These are phyloP conservation scores for Puffinus mauretanicus DNA, from an alignment of 2,113 vertebrate genomes.

Conservation along the genomic window DNA sequence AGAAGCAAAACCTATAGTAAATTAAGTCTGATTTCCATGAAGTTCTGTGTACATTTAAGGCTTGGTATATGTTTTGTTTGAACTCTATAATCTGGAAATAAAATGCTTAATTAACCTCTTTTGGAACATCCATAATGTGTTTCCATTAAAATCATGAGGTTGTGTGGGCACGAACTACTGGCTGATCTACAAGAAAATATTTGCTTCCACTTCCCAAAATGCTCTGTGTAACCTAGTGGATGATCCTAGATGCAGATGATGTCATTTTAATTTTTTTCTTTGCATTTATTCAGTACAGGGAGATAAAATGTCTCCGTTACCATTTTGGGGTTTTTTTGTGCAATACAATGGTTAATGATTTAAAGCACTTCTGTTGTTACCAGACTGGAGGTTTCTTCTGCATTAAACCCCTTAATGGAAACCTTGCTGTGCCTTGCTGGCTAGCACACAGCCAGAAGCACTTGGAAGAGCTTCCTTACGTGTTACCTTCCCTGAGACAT, in stretches of 20 bases:
- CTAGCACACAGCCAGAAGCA: neutral
- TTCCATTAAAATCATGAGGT: neutral
- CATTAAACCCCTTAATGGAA: neutral
- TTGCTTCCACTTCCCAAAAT: neutral
- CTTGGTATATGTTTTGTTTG: neutral
- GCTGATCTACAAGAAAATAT: neutral
- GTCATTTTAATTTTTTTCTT: neutral
- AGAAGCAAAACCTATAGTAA: neutral
- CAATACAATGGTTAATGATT: neutral
- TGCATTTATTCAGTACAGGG: neutral
- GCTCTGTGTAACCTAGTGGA: neutral
- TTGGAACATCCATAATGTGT: neutral
- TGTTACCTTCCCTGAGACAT: neutral
- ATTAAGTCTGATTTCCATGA: neutral
- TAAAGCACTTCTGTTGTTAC: neutral
- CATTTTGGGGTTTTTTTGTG: neutral
- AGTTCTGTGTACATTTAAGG: neutral
- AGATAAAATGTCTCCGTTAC: neutral
- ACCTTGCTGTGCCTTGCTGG: neutral
- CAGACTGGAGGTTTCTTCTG: neutral
- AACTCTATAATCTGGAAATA: neutral
- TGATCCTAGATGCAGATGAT: neutral
- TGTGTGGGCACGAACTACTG: neutral
- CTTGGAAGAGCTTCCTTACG: neutral
- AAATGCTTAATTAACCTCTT: conserved; percentile 53